phyloP scores from a whole-genome alignment of 2,888 invertebrate species.

The Strigamia crassipes region DNA sequence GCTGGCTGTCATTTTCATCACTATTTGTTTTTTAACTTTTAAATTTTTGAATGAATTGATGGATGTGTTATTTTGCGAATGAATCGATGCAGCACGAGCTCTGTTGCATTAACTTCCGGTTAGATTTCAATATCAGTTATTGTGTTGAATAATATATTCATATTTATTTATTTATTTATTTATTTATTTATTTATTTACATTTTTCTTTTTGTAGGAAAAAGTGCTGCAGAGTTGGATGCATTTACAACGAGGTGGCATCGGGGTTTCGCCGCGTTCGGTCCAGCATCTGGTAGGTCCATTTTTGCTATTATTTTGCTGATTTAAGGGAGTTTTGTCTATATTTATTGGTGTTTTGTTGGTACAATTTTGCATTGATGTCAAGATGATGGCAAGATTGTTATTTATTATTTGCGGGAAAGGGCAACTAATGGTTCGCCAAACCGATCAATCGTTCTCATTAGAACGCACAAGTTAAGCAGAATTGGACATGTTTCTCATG shows the following conservation, averaged over 20 bases:
- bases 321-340: neutral
- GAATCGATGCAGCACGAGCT: constrained; percentile 3
- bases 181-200: no score
- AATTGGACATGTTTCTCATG: no score
- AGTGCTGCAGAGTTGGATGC: neutral
- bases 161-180: neutral
- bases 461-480: no score
- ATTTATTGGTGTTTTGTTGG: neutral
- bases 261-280: neutral
- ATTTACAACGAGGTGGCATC: constrained; percentile 18
- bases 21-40: neutral
- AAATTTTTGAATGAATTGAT: neutral
- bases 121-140: constrained; percentile 3
- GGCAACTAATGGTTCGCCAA: no score
- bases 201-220: neutral
- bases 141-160: neutral
- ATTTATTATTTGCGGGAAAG: no score
- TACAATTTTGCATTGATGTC: no score
- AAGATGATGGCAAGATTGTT: no score
- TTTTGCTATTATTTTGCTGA: neutral
- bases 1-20: neutral
- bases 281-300: neutral
- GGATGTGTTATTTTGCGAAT: neutral
- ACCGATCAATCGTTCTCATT: no score
- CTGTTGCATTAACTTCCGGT: neutral